phyloP scores from a whole-genome alignment of 2,113 vertebrate species.

The Peromyscus californicus region DNA sequence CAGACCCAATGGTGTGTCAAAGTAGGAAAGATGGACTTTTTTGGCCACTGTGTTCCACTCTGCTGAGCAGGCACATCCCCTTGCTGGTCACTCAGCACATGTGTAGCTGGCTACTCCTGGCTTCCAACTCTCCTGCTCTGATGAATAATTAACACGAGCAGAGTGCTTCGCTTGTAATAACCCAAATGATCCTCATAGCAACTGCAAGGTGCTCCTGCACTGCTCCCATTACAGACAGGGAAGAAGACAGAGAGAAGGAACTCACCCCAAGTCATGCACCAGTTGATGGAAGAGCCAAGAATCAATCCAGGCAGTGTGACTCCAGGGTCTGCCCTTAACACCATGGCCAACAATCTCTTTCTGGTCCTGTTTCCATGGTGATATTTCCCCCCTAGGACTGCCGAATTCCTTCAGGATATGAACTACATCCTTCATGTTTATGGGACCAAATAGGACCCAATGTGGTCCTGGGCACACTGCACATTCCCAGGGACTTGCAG shows the following conservation, averaged over 20 bases:
- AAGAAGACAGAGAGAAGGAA: background rate
- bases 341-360: background rate
- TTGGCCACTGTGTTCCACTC: background rate
- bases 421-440: background rate
- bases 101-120: background rate
- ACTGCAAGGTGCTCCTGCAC: background rate
- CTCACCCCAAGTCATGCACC: background rate
- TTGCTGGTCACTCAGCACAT: background rate
- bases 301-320: background rate
- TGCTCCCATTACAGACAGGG: background rate
- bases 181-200: background rate
- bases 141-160: background rate
- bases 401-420: background rate
- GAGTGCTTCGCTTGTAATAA: background rate
- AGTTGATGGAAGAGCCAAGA: background rate
- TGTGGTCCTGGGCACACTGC: background rate
- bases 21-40: constrained; percentile 15
- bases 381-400: background rate
- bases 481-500: background rate
- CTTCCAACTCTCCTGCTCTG: background rate
- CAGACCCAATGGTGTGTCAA: background rate
- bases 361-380: constrained; percentile 39
- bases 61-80: constrained; percentile 9
- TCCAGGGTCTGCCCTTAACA: background rate
- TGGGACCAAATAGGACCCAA: background rate